Base-by-base conservation (phyloP, 1,140 invertebrate genomes). In the Drosophila takahashii region DNA sequence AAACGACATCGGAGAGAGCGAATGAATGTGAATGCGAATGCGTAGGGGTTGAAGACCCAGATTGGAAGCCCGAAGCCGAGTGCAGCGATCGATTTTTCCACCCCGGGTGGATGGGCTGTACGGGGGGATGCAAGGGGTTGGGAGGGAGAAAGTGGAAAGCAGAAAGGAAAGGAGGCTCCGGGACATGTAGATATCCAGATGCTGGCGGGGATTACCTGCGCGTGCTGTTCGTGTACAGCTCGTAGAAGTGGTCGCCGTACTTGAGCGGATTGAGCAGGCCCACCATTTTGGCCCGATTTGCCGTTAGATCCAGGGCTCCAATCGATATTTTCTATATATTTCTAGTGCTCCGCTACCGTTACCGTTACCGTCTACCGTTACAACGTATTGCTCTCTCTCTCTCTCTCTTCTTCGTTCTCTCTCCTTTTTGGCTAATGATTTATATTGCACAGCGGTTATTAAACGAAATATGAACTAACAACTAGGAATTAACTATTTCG, bases 211-310 rank as follows among this genome's bases (percentile, higher is more conserved):
- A 73, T 89, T 90, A 91, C 91, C 86, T 91, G 65, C 91, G 85
- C 36, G 81, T 83, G 74, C 78, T 87, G 71, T 80, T 91, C 11
- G 91, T 91, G 57, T 92, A 92, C 62, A 92, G 77, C 70, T 92
- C 91, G 69, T 92, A 92, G 74, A 92, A 92, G 66, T 92, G 78
- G 79, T 91, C 91, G 53, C 91, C 91, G 77, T 92, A 92, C 85
- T 92, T 92, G 27, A 89, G 66, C 44, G 91, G 91, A 90, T 92
- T 90, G 11, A 92, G 54, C 61, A 92, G 78, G 47, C 91, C 91
- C 62, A 92, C 91, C 90, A 90, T 92, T 61, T 60, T 59, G 36
- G 18, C 39, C 26, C 48, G 37, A 48, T 48, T 42, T 42, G 48
- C 50, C 39, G 44, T 59, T 39, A 69, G 58, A 58, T 59, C 65